Evolutionary conservation across 1,140 invertebrate species (phyloP), one percentile per base, ranked within the genome.

Genomic region (Pseudoatta argentina): DNA sequence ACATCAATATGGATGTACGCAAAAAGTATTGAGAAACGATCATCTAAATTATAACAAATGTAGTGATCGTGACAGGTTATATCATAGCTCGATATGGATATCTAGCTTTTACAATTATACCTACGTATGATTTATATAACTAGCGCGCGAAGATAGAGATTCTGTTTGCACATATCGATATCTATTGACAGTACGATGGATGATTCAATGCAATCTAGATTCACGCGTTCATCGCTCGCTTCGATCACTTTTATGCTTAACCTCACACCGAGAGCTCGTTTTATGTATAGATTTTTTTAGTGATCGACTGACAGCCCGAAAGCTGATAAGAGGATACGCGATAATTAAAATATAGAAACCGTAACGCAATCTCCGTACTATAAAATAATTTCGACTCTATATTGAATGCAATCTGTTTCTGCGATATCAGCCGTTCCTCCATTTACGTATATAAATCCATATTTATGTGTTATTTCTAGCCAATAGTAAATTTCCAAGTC

Each of bases 141-240:
- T 83, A 83, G 39, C 27, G 55, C 10, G 57, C 34, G 3, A 83
- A 83, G 79, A 67, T 79, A 79, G 77, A 79, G 63, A 76, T 64
- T 73, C 61, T 61, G 87, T 79, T 79, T 55, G 76, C 77, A 64
- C 76, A 27, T 51, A 53, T 83, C 57, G 71, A 51, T 87, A 87
- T 87, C 78, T 67, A 88, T 88, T 59, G 86, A 88, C 87, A 78
- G 87, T 88, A 27, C 51, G 67, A 73, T 82, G 86, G 72, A 77
- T 85, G 88, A 88, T 89, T 86, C 88, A 72, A 88, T 73, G 72
- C 77, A 73, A 88, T 86, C 66, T 78, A 85, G 88, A 88, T 89
- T 59, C 61, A 48, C 66, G 34, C 51, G 63, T 87, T 85, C 83
- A 85, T 79, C 83, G 21, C 59, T 55, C 61, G 79, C 51, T 66